Evolutionary conservation across 1,140 invertebrate genomes (phyloP), one percentile per base, ranked within the genome.

Genomic region (Temnothorax longispinosus): DNA sequence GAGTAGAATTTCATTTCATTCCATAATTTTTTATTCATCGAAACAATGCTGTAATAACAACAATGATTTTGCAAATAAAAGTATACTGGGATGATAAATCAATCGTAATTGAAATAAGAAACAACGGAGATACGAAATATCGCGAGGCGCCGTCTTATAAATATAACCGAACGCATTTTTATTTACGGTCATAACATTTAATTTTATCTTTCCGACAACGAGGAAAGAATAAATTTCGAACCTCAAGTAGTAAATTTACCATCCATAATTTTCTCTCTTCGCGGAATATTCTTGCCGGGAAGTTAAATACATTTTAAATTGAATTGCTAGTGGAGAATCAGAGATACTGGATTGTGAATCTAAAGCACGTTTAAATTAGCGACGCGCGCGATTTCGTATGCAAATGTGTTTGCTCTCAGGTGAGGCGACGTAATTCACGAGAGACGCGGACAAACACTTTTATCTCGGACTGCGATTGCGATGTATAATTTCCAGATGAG

Each of bases 361-460:
- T 65, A 35, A 64, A 64, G 13, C n/a, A 35, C 47, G 47, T 21
- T 54, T 67, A 65, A 78, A 65, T 80, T 52, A 81, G 64, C 64
- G 21, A 62, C 32, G 15, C 47, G 27, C 50, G 21, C 60, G 41
- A 75, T 52, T 84, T 60, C 41, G 44, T 27, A 84, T 38, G 77
- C 21, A 41, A 81, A 81, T 41, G 35, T 81, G 13, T 81, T 84
- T 50, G n/a, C 18, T 84, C 41, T 38, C 32, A 60, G 80, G 38
- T 58, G 52, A 58, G 41, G 54, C 54, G 69, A 27, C 32, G 41
- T 84, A 47, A 75, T 27, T n/a, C n/a, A n/a, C 18, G 60, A 47
- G 27, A 60, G 54, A 52, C 65, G 15, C 67, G 54, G 54, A 47
- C 67, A 50, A 60, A 75, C 18, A 60, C 41, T 84, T 74, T 84